A percentile compares a stretch with the other conserved stretches of the same genome.
phyloP scores from a whole-genome alignment of 2,888 invertebrate species.

The Nebria brevicollis region DNA sequence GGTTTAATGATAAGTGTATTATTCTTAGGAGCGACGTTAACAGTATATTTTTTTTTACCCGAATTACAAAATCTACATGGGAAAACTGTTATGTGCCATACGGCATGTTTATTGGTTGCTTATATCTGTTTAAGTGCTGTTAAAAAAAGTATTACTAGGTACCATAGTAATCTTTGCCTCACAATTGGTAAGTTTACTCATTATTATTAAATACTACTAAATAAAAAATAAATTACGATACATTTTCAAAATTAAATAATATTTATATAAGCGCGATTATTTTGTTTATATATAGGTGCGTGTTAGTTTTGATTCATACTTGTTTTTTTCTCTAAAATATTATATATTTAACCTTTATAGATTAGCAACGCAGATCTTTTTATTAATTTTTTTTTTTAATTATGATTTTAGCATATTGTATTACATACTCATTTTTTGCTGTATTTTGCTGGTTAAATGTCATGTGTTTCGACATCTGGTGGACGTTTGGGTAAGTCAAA shows the following conservation, averaged over 20 bases:
- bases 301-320: no score
- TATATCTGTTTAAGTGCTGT: constrained; percentile 31
- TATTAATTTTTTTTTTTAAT: constrained; percentile 41
- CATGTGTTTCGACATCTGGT: constrained; percentile 74
- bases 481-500: constrained; percentile 66
- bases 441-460: constrained; percentile 77
- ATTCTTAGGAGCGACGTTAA: constrained; percentile 30
- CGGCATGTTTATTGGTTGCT: constrained; percentile 24
- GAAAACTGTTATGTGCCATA: constrained; percentile 33
- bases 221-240: not conserved
- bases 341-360: no score
- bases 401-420: constrained; percentile 69
- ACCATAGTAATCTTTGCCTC: not conserved
- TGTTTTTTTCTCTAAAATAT: no score
- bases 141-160: constrained; percentile 5
- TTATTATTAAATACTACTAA: not conserved
- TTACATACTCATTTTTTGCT: constrained; percentile 73
- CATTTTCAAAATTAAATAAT: not conserved
- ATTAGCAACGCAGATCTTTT: not conserved
- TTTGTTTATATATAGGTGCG: no score
- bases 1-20: constrained; percentile 28
- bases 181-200: constrained; percentile 28
- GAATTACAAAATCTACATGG: constrained; percentile 37
- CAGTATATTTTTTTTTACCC: constrained; percentile 30
- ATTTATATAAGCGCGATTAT: no score